Conservation (phyloP, 2,113 vertebrate species). For the human region GRCh38 chr13:23758001-23758500, state of each 20-base stretch:
- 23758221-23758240: fast-evolving
- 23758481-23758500: slow-evolving; percentile 50
- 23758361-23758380: slow-evolving; percentile 35
- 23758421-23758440: slow-evolving; percentile 43
- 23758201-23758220: not conserved
- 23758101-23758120: not conserved
- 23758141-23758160: not conserved
- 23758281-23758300: not conserved
- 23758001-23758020: not conserved
- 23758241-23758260: not conserved
- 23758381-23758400: slow-evolving; percentile 52
- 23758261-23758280: not conserved
- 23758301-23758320: not conserved
- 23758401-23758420: not conserved
- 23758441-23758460: not conserved
- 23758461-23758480: not conserved
- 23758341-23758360: not conserved
- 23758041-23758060: not conserved
- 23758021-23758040: not conserved
- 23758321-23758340: not conserved
- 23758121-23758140: too few species aligned
- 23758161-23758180: not conserved
- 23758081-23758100: not conserved
- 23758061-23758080: not conserved
- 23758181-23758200: not conserved